phyloP scores from a whole-genome alignment of 2,797 vertebrate genomes.

The Cryptoblepharus egeriae region DNA sequence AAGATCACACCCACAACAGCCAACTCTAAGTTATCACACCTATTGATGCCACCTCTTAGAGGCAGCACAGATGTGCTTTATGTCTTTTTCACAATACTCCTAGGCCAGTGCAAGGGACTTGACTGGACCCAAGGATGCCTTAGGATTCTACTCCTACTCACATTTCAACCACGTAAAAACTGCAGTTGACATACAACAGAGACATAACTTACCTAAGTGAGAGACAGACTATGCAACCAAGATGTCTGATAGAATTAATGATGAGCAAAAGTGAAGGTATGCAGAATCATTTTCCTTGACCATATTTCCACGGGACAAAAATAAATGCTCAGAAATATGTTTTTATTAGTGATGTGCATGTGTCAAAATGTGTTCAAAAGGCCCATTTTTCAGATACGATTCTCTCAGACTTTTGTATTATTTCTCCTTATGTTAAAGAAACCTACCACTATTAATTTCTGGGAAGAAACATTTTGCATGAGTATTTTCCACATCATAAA shows the following conservation, averaged over 20 bases:
- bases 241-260: slow-evolving; percentile 31
- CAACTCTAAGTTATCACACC: too few relatives aligned
- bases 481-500: slow-evolving; percentile 28
- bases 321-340: background rate
- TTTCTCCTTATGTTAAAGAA: slow-evolving; percentile 15
- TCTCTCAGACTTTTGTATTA: slow-evolving; percentile 33
- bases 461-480: background rate
- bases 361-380: slow-evolving; percentile 37
- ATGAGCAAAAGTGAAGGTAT: slow-evolving; percentile 40
- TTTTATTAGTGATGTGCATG: background rate
- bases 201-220: slow-evolving; percentile 32
- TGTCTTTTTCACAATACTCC: too few relatives aligned
- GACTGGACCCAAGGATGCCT: too few relatives aligned
- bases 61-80: too few relatives aligned
- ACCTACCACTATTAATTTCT: slow-evolving; percentile 41
- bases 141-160: slow-evolving; percentile 44
- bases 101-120: too few relatives aligned
- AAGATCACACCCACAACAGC: too few relatives aligned
- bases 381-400: slow-evolving; percentile 16
- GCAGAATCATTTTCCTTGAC: background rate
- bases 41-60: too few relatives aligned
- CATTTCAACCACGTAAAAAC: slow-evolving; percentile 39
- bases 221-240: slow-evolving; percentile 20
- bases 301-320: slow-evolving; percentile 58
- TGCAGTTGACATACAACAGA: slow-evolving; percentile 40